Evolutionary conservation across 1,140 invertebrate genomes (phyloP).

Genomic region (Leptinotarsa lineolata): DNA sequence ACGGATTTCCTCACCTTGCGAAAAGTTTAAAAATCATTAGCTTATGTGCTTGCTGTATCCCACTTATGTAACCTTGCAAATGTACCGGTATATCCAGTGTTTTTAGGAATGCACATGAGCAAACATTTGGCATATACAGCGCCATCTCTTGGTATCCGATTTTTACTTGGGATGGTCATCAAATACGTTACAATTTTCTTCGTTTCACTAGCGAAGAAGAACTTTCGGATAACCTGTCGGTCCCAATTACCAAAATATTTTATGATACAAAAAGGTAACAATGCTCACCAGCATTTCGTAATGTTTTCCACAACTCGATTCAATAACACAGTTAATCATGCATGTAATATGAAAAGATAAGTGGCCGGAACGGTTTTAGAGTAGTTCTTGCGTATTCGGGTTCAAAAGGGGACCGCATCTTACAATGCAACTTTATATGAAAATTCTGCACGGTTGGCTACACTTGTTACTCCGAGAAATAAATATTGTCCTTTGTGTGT

Average conservation of each 20-base stretch:
- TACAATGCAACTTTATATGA: conserved; percentile 52
- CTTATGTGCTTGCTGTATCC: no score
- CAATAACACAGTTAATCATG: conserved; percentile 47
- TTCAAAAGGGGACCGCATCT: conserved; percentile 45
- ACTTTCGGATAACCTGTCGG: not conserved
- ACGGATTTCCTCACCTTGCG: no score
- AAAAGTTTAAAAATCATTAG: no score
- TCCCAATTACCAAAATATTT: not conserved
- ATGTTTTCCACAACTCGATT: conserved; percentile 38
- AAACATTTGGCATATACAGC: no score
- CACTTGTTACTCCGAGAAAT: conserved; percentile 48
- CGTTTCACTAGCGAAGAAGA: not conserved
- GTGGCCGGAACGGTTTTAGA: conserved; percentile 37
- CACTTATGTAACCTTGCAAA: no score
- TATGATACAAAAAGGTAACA: conserved; percentile 1
- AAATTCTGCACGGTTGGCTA: conserved; percentile 48
- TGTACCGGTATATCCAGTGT: no score
- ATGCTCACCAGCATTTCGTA: conserved; percentile 31
- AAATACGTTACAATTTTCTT: not conserved
- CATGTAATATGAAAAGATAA: conserved; percentile 46
- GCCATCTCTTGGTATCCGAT: no score
- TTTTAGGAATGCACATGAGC: no score
- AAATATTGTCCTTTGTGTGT: conserved; percentile 52
- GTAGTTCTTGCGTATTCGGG: conserved; percentile 41
- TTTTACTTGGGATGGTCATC: not conserved